Conservation (phyloP, 2,797 vertebrate genomes). For the Sitta carolinensis region DNA sequence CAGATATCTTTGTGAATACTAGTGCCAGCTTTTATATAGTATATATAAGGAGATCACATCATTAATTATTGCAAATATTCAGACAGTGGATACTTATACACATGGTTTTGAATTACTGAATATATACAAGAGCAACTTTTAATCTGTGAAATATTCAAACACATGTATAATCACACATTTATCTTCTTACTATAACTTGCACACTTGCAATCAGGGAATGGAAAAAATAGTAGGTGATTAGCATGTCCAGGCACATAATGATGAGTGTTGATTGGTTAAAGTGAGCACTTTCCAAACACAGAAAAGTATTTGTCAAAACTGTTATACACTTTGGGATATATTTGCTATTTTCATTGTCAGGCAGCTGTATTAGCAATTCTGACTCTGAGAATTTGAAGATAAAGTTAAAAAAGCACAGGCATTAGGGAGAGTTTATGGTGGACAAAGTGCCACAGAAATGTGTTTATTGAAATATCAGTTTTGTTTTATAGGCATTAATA, state of each 20-base stretch:
- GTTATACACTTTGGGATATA: not conserved
- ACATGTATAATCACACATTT: constrained; percentile 25
- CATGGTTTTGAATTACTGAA: not conserved
- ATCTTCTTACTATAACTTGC: constrained; percentile 30
- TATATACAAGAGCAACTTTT: constrained; percentile 35
- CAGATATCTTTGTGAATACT: constrained; percentile 36
- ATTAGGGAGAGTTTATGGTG: not conserved
- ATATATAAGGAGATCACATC: not conserved
- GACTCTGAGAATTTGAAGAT: not conserved
- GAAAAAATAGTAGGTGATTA: constrained; percentile 51
- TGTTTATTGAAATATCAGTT: constrained; percentile 1
- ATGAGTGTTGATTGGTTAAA: constrained; percentile 32
- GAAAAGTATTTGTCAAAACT: constrained; percentile 53
- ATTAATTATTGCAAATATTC: constrained; percentile 40
- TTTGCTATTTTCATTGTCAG: not conserved
- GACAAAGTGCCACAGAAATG: not conserved
- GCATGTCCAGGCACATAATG: constrained; percentile 18
- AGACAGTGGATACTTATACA: not conserved
- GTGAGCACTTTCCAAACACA: constrained; percentile 39
- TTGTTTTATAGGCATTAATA: not conserved
- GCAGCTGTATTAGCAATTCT: not conserved
- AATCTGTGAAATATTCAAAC: constrained; percentile 48
- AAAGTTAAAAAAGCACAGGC: not conserved
- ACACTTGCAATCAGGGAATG: constrained; percentile 2
- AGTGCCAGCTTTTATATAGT: not conserved